phyloP scores from a whole-genome alignment of 2,888 invertebrate species.

The Caenorhabditis uteleia region DNA sequence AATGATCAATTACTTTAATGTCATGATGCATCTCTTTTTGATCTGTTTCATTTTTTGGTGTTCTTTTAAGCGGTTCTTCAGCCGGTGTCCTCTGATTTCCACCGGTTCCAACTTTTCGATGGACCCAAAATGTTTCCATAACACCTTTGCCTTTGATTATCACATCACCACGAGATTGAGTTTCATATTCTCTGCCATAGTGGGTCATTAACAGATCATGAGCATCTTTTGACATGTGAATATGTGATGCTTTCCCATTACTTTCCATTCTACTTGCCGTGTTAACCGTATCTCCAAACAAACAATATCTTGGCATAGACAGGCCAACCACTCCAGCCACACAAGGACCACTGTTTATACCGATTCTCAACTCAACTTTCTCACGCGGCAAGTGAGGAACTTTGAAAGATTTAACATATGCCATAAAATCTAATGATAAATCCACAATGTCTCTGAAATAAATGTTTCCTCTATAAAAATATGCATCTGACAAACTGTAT shows the following conservation, averaged over 20 bases:
- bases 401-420: slow-evolving; percentile 46
- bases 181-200: slow-evolving; percentile 57
- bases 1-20: too few relatives aligned
- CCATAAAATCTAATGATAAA: slow-evolving; percentile 59
- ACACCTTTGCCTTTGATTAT: slow-evolving; percentile 62
- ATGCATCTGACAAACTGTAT: slow-evolving; percentile 22
- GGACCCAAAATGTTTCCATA: slow-evolving; percentile 63
- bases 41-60: slow-evolving; percentile 18
- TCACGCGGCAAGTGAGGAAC: slow-evolving; percentile 62
- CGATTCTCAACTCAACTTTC: slow-evolving; percentile 59
- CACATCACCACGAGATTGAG: slow-evolving; percentile 62
- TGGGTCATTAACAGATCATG: slow-evolving; percentile 51
- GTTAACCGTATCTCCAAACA: slow-evolving; percentile 67
- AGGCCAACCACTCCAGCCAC: slow-evolving; percentile 62
- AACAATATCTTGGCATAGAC: slow-evolving; percentile 64
- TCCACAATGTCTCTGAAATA: slow-evolving; percentile 56
- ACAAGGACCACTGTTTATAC: slow-evolving; percentile 57
- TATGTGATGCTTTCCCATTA: slow-evolving; percentile 60
- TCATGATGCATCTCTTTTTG: too few relatives aligned
- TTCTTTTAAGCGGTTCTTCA: slow-evolving; percentile 5
- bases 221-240: slow-evolving; percentile 60
- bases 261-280: slow-evolving; percentile 66
- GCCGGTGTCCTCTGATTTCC: neutral
- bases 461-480: neutral
- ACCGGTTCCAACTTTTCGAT: slow-evolving; percentile 6